Evolutionary conservation across 2,888 invertebrate genomes (phyloP), one percentile per base, ranked within the genome.

Genomic region (Orchesella flavescens): DNA sequence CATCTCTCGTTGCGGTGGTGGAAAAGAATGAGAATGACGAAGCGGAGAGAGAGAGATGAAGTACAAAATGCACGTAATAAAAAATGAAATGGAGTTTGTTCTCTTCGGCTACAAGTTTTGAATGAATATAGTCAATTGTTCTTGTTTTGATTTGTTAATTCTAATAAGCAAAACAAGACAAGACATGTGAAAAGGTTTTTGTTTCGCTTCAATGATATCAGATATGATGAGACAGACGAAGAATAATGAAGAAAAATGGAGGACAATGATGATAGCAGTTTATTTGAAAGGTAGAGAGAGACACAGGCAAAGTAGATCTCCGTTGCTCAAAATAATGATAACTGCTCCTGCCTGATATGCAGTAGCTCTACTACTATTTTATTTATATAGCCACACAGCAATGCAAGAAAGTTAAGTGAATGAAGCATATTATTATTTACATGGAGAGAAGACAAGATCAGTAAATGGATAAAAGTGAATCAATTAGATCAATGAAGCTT

Each of bases 401-500:
- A 34, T 7, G 7, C 34, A 49, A 49, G 12, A 10, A 49, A 49
- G n/a, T 49, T 49, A 10, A 10, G 5, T 1, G 12, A n/a, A 49
- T 49, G 2, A n/a, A 15, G n/a, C 12, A 57, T 17, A 53, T 21
- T 7, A 13, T 69, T 69, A 69, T 55, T 57, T 72, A 57, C 72
- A 57, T n/a, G 34, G 61, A 12, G 73, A 61, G n/a, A n/a, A 59
- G 21, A 73, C 10, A 17, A 21, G 63, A 63, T 63, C 63, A 74
- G 46, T 23, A 23, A 23, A 74, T 43, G 43, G 53, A 74, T 61
- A 55, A 44, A 68, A 68, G 53, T 65, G 65, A 76, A 68, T 69
- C 59, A 69, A 77, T 77, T 61, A 77, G 44, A 76, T 76, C 76
- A 76, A 76, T 76, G 49, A 76, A 65, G 76, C 57, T 66, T 34